These are phyloP conservation scores for Drosophila littoralis DNA, from an alignment of 1,140 invertebrate species.

Conservation along the genomic window DNA sequence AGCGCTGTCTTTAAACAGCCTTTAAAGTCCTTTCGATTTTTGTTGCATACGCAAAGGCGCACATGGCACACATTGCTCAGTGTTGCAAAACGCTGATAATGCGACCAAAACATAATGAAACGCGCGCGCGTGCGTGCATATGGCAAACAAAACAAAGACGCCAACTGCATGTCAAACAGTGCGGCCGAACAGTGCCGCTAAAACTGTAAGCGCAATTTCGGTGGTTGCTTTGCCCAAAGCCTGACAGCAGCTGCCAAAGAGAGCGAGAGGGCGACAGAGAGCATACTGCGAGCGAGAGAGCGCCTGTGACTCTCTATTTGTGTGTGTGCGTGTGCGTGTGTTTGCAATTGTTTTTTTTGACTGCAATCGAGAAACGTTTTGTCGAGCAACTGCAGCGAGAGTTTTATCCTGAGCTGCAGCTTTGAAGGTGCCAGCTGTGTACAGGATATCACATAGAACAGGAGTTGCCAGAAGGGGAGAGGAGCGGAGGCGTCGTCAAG, in stretches of 20 bases:
- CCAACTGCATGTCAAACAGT: conserved; percentile 37
- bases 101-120: conserved; percentile 29
- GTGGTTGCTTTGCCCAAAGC: conserved; percentile 52
- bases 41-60: conserved; percentile 44
- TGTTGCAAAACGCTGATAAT: conserved; percentile 53
- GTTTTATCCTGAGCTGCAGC: conserved; percentile 14
- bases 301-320: not conserved
- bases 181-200: not conserved
- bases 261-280: conserved; percentile 9
- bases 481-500: conserved; percentile 17
- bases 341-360: conserved; percentile 40
- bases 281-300: conserved; percentile 14
- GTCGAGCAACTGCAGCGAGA: conserved; percentile 25
- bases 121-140: conserved; percentile 10
- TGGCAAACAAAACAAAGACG: conserved; percentile 52
- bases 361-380: conserved; percentile 17
- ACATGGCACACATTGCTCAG: conserved; percentile 57
- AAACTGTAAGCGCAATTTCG: conserved; percentile 48
- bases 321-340: conserved; percentile 4
- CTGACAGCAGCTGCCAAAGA: conserved; percentile 29
- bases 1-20: conserved; percentile 31
- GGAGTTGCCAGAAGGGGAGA: conserved; percentile 14
- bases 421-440: conserved; percentile 54
- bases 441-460: conserved; percentile 12
- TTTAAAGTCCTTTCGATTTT: conserved; percentile 13